Evolutionary conservation across 2,797 vertebrate species (phyloP).

Genomic region (Betta splendens): DNA sequence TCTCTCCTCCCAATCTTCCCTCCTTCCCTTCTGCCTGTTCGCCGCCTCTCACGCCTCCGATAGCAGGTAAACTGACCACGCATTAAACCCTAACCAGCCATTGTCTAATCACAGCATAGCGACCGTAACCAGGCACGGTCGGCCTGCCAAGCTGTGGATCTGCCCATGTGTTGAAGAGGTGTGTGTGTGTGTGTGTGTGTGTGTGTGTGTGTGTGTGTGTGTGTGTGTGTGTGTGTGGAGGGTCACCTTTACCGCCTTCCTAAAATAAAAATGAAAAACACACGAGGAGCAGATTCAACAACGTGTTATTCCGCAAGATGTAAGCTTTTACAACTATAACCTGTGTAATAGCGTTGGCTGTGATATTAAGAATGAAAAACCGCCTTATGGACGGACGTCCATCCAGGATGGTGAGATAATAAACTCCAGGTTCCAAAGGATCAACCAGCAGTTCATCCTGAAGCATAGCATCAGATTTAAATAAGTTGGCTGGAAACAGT

Average conservation of each 20-base stretch:
- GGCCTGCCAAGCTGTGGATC: conserved; percentile 2
- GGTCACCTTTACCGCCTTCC: background rate
- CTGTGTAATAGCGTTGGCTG: too few relatives aligned
- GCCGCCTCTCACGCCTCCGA: conserved; percentile 18
- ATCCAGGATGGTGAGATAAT: too few relatives aligned
- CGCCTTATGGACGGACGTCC: too few relatives aligned
- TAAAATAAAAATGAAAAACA: background rate
- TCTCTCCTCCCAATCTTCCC: conserved; percentile 33
- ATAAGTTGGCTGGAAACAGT: too few relatives aligned
- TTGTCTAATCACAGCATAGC: background rate
- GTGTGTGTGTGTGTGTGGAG: background rate
- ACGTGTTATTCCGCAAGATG: too few relatives aligned
- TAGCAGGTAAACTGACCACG: conserved; percentile 17
- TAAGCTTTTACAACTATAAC: too few relatives aligned
- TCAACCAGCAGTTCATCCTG: too few relatives aligned
- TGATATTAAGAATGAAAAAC: too few relatives aligned
- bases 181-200: background rate
- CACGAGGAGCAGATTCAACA: background rate
- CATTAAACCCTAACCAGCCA: background rate
- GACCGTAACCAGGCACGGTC: background rate
- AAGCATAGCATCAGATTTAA: too few relatives aligned
- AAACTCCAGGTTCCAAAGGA: too few relatives aligned
- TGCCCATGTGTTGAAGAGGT: background rate
- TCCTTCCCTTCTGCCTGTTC: conserved; percentile 9
- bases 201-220: too few relatives aligned